A percentile compares a stretch with the other conserved stretches of the same genome.
Evolutionary conservation across 2,113 vertebrate genomes (phyloP).

Genomic region (Tapirus terrestris): DNA sequence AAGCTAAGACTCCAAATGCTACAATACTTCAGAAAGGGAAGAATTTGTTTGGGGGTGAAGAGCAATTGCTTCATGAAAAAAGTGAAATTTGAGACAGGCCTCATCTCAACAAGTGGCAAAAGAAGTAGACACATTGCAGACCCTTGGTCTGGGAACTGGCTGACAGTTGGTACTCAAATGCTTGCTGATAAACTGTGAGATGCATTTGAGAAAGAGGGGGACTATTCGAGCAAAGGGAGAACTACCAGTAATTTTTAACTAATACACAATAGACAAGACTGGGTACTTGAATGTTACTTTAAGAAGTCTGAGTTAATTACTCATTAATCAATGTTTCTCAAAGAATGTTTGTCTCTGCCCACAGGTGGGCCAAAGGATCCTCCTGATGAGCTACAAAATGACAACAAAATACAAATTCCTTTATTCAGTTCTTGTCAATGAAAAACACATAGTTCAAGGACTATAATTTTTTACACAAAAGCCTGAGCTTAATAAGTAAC

Average conservation of each 20-base stretch:
- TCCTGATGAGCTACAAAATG: too few species aligned
- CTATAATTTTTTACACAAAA: neutral
- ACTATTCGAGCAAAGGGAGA: too few species aligned
- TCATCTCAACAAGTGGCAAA: neutral
- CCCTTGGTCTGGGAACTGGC: neutral
- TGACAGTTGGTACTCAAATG: too few species aligned
- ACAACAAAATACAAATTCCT: neutral
- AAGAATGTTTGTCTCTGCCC: neutral
- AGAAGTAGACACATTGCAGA: neutral
- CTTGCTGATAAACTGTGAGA: too few species aligned
- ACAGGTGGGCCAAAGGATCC: neutral
- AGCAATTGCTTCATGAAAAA: neutral
- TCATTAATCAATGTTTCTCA: neutral
- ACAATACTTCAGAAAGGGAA: neutral
- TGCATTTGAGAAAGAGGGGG: neutral
- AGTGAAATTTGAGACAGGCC: neutral
- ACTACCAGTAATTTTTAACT: too few species aligned
- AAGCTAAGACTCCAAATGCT: neutral
- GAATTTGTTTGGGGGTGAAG: neutral
- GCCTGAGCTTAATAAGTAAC: neutral
- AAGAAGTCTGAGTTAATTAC: neutral
- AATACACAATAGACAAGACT: neutral
- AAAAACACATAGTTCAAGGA: neutral
- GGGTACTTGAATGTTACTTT: neutral
- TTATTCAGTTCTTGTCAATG: neutral